These are phyloP conservation scores for Hoplostethus mediterraneus DNA, from an alignment of 2,797 vertebrate genomes.

Conservation along the genomic window DNA sequence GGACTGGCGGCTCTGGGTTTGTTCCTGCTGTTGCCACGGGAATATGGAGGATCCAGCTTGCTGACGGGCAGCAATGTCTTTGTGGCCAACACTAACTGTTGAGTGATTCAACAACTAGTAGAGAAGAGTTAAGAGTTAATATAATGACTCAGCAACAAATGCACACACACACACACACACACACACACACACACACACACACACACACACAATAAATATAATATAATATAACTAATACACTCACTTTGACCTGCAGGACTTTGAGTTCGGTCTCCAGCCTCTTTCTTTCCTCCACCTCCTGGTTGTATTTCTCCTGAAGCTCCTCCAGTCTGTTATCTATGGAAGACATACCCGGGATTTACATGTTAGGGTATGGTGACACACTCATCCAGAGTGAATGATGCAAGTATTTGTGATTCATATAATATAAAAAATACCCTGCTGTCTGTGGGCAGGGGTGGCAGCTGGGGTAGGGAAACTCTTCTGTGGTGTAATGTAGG, in stretches of 20 bases:
- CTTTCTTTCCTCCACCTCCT: conserved; percentile 91
- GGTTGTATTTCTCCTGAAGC: conserved; percentile 90
- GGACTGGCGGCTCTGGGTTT: conserved; percentile 75
- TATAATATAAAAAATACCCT: conserved; percentile 78
- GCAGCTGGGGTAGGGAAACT: conserved; percentile 75
- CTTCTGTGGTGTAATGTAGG: conserved; percentile 87
- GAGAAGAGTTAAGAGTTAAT: conserved; percentile 30
- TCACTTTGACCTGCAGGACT: conserved; percentile 87
- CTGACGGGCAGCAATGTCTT: conserved; percentile 91
- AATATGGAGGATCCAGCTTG: conserved; percentile 93
- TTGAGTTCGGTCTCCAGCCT: conserved; percentile 89
- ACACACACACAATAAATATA: not conserved
- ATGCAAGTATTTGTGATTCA: not conserved
- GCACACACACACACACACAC: not conserved
- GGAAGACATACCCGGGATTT: conserved; percentile 34
- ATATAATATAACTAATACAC: conserved; percentile 40
- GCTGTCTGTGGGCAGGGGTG: conserved; percentile 79
- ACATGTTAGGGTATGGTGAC: not conserved
- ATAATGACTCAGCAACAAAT: conserved; percentile 1
- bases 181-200: not conserved
- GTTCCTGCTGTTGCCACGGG: conserved; percentile 91
- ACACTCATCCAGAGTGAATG: not conserved
- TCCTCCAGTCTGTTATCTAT: conserved; percentile 88
- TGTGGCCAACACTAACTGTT: conserved; percentile 86
- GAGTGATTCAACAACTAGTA: conserved; percentile 84